Conservation (phyloP, 92 coral and sea anemone species). For the Muricea muricata region DNA sequence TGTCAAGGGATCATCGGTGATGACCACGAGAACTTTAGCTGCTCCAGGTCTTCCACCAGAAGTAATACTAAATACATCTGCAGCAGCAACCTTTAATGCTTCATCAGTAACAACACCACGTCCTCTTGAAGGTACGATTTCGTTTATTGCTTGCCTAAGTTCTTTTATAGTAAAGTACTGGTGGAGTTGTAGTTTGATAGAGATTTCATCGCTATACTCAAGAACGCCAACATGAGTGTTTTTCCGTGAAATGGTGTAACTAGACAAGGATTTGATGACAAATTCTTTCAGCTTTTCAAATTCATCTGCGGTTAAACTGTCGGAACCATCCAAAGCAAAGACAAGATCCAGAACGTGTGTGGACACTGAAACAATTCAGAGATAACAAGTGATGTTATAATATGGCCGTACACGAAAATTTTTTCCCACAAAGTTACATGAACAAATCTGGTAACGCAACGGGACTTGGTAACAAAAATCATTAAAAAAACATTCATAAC, state of each 20-base stretch:
- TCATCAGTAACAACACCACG: constrained; percentile 59
- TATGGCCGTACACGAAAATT: background rate
- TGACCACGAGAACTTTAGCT: constrained; percentile 64
- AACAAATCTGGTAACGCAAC: background rate
- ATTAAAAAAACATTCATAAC: background rate
- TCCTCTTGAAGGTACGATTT: constrained; percentile 60
- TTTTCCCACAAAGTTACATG: background rate
- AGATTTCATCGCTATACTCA: constrained; percentile 71
- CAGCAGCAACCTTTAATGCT: constrained; percentile 67
- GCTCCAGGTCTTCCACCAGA: constrained; percentile 74
- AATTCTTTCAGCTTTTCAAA: constrained; percentile 72
- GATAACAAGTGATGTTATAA: background rate
- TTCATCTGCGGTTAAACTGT: constrained; percentile 65
- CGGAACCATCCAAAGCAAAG: constrained; percentile 85
- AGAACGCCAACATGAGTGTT: constrained; percentile 76
- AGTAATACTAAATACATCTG: constrained; percentile 52
- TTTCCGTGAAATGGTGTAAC: constrained; percentile 70
- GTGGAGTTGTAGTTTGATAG: constrained; percentile 68
- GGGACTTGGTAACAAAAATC: background rate
- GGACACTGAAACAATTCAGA: constrained; percentile 24
- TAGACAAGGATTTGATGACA: constrained; percentile 56
- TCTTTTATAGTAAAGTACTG: constrained; percentile 58
- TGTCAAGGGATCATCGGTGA: constrained; percentile 74
- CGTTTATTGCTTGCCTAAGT: constrained; percentile 65
- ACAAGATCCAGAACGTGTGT: constrained; percentile 78